These are phyloP conservation scores for Jaculus jaculus DNA, from an alignment of 2,113 vertebrate species.

Conservation along the genomic window DNA sequence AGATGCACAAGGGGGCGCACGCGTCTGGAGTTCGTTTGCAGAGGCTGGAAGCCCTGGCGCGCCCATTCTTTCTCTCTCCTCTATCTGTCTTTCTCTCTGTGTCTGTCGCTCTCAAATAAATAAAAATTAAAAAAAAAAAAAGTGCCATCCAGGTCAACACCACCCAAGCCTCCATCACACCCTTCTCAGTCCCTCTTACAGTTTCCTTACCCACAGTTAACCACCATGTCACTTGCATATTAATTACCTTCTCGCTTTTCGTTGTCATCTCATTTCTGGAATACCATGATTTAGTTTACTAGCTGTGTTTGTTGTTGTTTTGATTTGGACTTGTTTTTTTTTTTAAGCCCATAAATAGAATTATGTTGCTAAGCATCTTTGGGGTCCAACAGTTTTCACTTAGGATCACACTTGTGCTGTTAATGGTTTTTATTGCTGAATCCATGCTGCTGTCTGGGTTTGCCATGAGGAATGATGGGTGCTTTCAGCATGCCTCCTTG, in stretches of 20 bases:
- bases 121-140: too few species aligned
- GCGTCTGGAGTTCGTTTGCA: too few species aligned
- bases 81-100: too few species aligned
- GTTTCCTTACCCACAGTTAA: background rate
- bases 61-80: too few species aligned
- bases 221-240: background rate
- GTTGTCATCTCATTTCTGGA: background rate
- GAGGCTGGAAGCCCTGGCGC: too few species aligned
- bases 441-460: background rate
- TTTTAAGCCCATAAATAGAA: background rate
- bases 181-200: background rate
- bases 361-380: background rate
- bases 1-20: too few species aligned
- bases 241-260: background rate
- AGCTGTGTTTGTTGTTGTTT: background rate
- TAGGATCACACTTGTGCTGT: background rate
- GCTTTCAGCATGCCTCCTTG: background rate
- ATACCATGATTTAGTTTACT: background rate
- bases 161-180: background rate
- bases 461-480: background rate
- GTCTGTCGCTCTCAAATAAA: too few species aligned
- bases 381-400: slow-evolving; percentile 7
- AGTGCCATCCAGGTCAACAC: too few species aligned
- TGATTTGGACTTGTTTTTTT: background rate
- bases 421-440: background rate